Base-by-base conservation (phyloP, 2,888 invertebrate genomes). In the Axea sp. region DNA sequence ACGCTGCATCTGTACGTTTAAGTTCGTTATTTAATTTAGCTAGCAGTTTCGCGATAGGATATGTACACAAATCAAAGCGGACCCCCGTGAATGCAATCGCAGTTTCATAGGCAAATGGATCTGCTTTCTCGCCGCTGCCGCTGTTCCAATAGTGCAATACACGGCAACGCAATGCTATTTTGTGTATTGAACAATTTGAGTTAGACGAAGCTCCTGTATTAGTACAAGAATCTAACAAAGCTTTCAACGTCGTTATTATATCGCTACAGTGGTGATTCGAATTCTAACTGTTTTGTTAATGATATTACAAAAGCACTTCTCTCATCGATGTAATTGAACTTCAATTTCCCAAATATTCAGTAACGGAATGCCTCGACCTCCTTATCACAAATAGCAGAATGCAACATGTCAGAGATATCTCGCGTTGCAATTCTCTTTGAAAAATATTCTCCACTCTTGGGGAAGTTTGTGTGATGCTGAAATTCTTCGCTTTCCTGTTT, bases 211-310 rank as follows among this genome's bases (percentile, higher is more conserved):
- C 30, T 51, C 6, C 8, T 33, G 33, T 17, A 22, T 33, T 35
- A 6, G 31, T 47, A 31, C 31, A 14, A 14, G 37, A 39, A 17
- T 30, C 30, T 30, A 30, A 55, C 55, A 55, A 55, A 55, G 55
- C 55, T 30, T 55, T 17, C 15, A 6, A 28, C 41, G 9, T 37
- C 24, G 30, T 8, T 11, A 55, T 55, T 55, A 41, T 55, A n/a
- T 17, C 3, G 9, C 35, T 4, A 9, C 15, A 51, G 8, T 28
- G 5, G 11, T 11, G 28, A 39, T 22, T 53, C 39, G 9, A 15
- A 53, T 39, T 53, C 37, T 51, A 26, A 51, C 35, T 14, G 51
- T 51, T 51, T 51, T 51, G 51, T 37, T 53, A 53, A 53, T 33
- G 22, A 49, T 53, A 53, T 53, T 53, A 39, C 53, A 28, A 53